Conservation (phyloP, 2,797 vertebrate genomes). For the Erpetoichthys calabaricus region DNA sequence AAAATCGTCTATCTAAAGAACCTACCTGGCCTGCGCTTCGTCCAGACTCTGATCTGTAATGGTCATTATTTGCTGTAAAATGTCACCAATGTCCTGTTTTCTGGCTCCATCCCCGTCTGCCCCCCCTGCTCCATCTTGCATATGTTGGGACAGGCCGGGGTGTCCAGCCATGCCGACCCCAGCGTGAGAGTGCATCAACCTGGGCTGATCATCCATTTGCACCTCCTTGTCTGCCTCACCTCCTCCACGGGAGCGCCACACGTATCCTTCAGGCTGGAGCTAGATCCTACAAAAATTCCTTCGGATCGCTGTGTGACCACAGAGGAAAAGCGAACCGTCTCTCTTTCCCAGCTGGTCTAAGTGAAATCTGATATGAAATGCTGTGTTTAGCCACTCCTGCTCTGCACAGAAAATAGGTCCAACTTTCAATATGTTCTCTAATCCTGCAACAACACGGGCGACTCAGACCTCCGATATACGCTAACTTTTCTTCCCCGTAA, state of each 20-base stretch:
- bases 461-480: constrained; percentile 18
- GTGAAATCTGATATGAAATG: constrained; percentile 55
- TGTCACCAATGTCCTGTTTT: constrained; percentile 97
- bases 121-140: constrained; percentile 76
- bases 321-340: constrained; percentile 27
- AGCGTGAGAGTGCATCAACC: constrained; percentile 86
- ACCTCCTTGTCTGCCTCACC: constrained; percentile 21
- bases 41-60: constrained; percentile 97
- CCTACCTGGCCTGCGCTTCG: constrained; percentile 90
- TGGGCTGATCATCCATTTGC: constrained; percentile 89
- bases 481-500: constrained; percentile 19
- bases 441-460: constrained; percentile 21
- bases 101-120: constrained; percentile 74
- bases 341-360: constrained; percentile 43
- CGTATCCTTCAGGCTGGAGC: constrained; percentile 10
- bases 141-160: constrained; percentile 85
- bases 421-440: constrained; percentile 25
- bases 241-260: constrained; percentile 16
- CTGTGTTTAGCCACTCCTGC: constrained; percentile 43
- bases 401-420: constrained; percentile 27
- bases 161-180: constrained; percentile 84
- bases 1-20: constrained; percentile 17
- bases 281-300: constrained; percentile 10
- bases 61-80: constrained; percentile 97
- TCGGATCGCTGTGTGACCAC: constrained; percentile 9